Evolutionary conservation across 1,140 invertebrate genomes (phyloP).

Genomic region (Branchinecta lynchi): DNA sequence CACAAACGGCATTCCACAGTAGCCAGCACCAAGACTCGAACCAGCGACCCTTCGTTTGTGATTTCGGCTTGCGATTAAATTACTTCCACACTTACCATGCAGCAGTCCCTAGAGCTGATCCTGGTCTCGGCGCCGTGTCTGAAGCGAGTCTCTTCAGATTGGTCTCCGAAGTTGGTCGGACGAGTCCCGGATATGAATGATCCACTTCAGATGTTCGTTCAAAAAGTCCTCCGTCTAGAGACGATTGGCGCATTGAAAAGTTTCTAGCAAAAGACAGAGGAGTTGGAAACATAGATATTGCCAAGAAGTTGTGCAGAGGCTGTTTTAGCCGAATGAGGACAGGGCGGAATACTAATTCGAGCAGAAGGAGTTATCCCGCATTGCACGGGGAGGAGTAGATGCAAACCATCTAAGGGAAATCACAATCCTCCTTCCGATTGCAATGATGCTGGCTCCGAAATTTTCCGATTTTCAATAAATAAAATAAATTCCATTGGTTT

Average conservation of each 20-base stretch:
- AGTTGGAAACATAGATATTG: slow-evolving; percentile 16
- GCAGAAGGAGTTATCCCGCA: no score
- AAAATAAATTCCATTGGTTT: no score
- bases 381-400: no score
- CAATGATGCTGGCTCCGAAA: no score
- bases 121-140: slow-evolving; percentile 31
- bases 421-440: no score
- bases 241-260: slow-evolving; percentile 31
- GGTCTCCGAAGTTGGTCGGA: slow-evolving; percentile 36
- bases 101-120: slow-evolving; percentile 35
- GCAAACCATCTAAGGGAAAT: no score
- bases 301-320: background rate
- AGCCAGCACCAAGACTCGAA: no score
- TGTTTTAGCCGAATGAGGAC: no score
- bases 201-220: slow-evolving; percentile 22
- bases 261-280: slow-evolving; percentile 25
- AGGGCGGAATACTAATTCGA: no score
- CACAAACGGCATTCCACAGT: no score
- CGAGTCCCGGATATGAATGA: slow-evolving; percentile 28
- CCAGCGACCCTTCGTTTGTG: no score
- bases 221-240: slow-evolving; percentile 30
- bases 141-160: slow-evolving; percentile 33
- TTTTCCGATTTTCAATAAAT: no score
- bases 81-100: slow-evolving; percentile 28
- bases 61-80: background rate